Percentiles rank a stretch among this genome's conserved stretches.
Conservation (phyloP, 1,140 invertebrate genomes). For the Diplogasteroides magnus region DNA sequence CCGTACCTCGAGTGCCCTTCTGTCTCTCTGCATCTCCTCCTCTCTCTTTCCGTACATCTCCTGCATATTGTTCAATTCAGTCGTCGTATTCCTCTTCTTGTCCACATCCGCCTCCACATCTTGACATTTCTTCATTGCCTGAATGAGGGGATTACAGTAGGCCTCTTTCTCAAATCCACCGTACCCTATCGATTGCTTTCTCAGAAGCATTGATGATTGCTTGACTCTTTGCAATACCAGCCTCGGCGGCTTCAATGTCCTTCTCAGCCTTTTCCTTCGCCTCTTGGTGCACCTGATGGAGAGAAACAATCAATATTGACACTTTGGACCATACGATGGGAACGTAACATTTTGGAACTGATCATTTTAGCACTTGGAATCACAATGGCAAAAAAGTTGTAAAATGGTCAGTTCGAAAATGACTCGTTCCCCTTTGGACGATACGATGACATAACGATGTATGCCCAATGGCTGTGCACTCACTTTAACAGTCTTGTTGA, state of each 20-base stretch:
- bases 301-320: neutral
- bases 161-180: no score
- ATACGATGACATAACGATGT: conserved; percentile 65
- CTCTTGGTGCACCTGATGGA: neutral
- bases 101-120: neutral
- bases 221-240: neutral
- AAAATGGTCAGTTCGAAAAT: no score
- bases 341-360: neutral
- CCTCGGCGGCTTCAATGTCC: neutral
- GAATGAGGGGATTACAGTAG: no score
- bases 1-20: no score
- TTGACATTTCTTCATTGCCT: no score
- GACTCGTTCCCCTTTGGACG: neutral
- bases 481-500: conserved; percentile 69
- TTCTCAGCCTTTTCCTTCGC: neutral
- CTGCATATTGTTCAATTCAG: neutral
- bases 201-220: neutral
- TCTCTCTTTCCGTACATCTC: neutral
- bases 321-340: neutral
- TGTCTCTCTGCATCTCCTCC: neutral
- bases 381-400: neutral
- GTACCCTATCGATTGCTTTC: neutral
- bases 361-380: neutral
- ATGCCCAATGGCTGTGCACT: conserved; percentile 70
- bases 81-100: neutral